Percentiles rank a stretch among this genome's conserved stretches.
These are phyloP conservation scores for Escarpia spicata DNA, from an alignment of 2,888 invertebrate genomes.

Conservation along the genomic window DNA sequence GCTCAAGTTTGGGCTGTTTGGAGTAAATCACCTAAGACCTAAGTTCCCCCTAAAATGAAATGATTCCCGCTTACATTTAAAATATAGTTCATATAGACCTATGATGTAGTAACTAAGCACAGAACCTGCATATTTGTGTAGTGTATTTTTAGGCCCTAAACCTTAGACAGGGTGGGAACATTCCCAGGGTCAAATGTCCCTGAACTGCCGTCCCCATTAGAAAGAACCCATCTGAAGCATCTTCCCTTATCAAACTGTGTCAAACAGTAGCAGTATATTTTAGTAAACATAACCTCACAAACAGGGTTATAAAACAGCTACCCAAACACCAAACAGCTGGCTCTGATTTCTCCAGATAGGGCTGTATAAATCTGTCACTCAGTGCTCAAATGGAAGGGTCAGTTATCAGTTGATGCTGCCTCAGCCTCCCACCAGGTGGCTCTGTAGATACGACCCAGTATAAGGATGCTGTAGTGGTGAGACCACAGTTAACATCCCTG, in stretches of 20 bases:
- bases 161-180: neutral
- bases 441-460: neutral
- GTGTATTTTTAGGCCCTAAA: neutral
- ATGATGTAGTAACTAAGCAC: neutral
- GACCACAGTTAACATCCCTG: too few species aligned
- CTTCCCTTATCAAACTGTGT: neutral
- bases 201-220: neutral
- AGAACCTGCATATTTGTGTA: neutral
- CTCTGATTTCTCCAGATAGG: neutral
- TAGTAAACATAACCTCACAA: neutral
- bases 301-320: constrained; percentile 16
- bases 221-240: neutral
- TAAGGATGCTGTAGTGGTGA: neutral
- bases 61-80: neutral
- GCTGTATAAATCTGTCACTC: neutral
- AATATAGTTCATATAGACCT: neutral
- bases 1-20: too few species aligned
- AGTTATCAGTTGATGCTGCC: neutral
- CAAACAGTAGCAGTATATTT: neutral
- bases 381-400: neutral
- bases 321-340: neutral
- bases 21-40: too few species aligned
- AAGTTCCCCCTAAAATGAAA: neutral
- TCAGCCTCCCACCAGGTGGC: neutral
- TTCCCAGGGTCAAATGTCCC: neutral